Base-by-base conservation (phyloP, 2,113 vertebrate species). In the Argyrosomus japonicus region DNA sequence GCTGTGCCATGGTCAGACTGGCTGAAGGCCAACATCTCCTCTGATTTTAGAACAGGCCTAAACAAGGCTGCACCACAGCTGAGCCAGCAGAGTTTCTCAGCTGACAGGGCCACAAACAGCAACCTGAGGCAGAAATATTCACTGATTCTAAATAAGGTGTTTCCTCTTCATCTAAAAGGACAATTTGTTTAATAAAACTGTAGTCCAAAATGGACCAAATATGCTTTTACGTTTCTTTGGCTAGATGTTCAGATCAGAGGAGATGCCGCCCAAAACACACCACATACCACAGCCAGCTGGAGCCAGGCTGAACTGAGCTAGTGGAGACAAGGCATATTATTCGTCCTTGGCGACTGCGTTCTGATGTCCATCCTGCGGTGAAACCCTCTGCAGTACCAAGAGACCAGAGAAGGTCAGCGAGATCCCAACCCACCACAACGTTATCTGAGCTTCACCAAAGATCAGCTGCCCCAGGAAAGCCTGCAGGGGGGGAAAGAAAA, bases 361-460 rank as follows among this genome's bases (percentile, higher is more conserved):
- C 19, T 87, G 86, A 29, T 78, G 87, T 0, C 58, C 63, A 0
- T 93, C 88, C 11, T 81, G 92, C 1, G 96, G 94, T 3, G 90
- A 94, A 51, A 87, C 12, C 70, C 95, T 95, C 85, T 98, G 97
- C 77, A 98, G 95, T 40, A 99, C 95, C 80, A 95, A 0, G n/a
- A 98, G 96, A 36, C 97, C 97, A 0, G 96, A 96, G 75, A 99
- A 95, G 0, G 93, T 97, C 89, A 97, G 19, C 21, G 95, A 84
- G 6, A 98, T 96, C n/a, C 98, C 97, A 0, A 97, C 93, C 97
- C 97, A 99, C 97, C 97, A 98, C 89, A 98, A 79, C 2, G 94
- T 90, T 0, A 96, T 94, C 91, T 96, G 97, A 0, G 93, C 95
- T 91, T 99, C 97, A 68, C 96, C 94, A 0, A 98, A 99, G 73